A percentile compares a stretch with the other conserved stretches of the same genome.
Conservation (phyloP, 2,888 invertebrate genomes). For the Drosophila peninsularis region DNA sequence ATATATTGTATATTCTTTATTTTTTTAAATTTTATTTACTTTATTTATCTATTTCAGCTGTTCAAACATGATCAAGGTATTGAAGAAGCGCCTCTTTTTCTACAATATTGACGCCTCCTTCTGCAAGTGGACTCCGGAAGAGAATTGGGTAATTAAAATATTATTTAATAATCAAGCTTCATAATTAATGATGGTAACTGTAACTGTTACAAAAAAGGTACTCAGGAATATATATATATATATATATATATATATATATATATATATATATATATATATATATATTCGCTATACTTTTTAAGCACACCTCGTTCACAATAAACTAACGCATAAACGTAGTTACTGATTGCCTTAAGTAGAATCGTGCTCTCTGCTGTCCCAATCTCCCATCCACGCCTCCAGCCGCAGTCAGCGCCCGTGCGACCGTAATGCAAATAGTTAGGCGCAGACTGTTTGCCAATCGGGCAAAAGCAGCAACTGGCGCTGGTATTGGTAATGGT, state of each 20-base stretch:
- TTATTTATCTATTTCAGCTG: no score
- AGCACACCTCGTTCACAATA: background rate
- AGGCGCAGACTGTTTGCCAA: slow-evolving; percentile 34
- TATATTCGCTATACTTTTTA: no score
- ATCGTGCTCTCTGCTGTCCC: slow-evolving; percentile 14
- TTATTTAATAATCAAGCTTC: no score
- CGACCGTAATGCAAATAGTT: slow-evolving; percentile 52
- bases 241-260: background rate
- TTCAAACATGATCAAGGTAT: background rate
- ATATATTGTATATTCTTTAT: no score
- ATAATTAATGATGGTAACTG: no score
- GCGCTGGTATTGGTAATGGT: background rate
- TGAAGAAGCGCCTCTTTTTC: no score
- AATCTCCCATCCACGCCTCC: background rate
- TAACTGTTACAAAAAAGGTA: no score
- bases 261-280: background rate
- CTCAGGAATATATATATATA: no score
- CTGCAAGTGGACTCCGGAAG: no score
- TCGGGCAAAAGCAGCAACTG: slow-evolving; percentile 10
- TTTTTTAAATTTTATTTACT: no score
- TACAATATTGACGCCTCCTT: no score
- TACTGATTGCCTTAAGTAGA: slow-evolving; percentile 27
- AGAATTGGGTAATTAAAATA: no score
- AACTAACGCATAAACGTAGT: slow-evolving; percentile 31
- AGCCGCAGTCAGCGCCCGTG: slow-evolving; percentile 25